Conservation (phyloP, 1,140 invertebrate species). For the Caenorhabditis inopinata region DNA sequence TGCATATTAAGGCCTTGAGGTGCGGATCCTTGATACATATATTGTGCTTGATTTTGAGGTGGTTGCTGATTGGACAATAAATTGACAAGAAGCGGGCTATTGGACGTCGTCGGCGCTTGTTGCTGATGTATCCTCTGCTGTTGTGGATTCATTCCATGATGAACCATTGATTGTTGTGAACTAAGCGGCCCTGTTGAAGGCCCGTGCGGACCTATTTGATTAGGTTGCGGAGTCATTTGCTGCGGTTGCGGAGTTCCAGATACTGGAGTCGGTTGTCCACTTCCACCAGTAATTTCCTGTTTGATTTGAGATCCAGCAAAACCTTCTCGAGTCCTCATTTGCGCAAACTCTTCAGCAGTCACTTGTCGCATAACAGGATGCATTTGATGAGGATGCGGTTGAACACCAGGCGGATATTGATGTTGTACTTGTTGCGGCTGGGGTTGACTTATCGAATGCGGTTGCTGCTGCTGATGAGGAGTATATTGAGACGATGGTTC, state of each 20-base stretch:
- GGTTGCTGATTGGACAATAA: background rate
- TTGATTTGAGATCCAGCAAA: background rate
- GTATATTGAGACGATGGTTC: background rate
- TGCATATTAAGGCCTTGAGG: background rate
- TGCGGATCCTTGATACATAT: background rate
- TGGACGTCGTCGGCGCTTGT: background rate
- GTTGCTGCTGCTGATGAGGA: too few species aligned
- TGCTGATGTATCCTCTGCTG: constrained; percentile 31
- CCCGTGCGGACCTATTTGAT: background rate
- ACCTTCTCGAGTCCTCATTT: background rate
- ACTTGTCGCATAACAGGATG: constrained; percentile 10
- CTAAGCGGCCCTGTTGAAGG: background rate
- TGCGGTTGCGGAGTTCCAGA: background rate
- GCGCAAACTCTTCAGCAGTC: constrained; percentile 4
- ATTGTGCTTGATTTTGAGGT: background rate
- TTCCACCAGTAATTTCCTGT: background rate
- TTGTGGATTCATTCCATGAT: background rate
- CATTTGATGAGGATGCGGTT: constrained; percentile 33
- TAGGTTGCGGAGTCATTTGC: background rate
- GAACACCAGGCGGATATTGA: constrained; percentile 3
- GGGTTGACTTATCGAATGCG: constrained; percentile 18
- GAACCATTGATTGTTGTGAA: background rate
- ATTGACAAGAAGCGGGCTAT: constrained; percentile 27
- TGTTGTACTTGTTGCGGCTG: constrained; percentile 23
- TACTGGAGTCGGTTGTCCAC: background rate